These are phyloP conservation scores for Anoura caudifer DNA, from an alignment of 2,113 vertebrate species.

Conservation along the genomic window DNA sequence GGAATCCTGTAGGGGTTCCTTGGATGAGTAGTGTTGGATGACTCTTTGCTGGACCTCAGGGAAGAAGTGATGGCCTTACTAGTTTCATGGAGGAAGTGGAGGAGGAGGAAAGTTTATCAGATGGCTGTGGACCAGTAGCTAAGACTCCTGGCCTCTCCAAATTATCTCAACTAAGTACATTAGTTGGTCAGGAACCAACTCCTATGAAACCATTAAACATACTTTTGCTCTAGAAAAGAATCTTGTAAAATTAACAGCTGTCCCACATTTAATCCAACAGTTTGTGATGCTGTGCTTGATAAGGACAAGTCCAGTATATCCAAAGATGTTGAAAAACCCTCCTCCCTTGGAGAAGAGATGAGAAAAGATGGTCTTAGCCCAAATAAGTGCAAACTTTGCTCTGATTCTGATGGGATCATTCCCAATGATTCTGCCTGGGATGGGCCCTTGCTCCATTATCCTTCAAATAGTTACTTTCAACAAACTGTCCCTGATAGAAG, in stretches of 20 bases:
- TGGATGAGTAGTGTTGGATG: constrained; percentile 70
- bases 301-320: constrained; percentile 54
- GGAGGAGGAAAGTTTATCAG: not conserved
- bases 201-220: constrained; percentile 63
- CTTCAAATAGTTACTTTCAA: not conserved
- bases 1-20: constrained; percentile 38
- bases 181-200: constrained; percentile 43
- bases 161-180: constrained; percentile 62
- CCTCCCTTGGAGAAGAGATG: not conserved
- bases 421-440: not conserved
- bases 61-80: constrained; percentile 72
- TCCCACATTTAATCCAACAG: constrained; percentile 71
- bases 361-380: not conserved
- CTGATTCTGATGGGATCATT: not conserved
- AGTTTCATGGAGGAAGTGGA: constrained; percentile 58
- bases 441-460: not conserved
- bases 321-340: constrained; percentile 52
- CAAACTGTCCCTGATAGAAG: constrained; percentile 49
- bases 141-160: constrained; percentile 35
- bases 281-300: constrained; percentile 62
- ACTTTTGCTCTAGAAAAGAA: constrained; percentile 66
- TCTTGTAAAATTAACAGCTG: constrained; percentile 71
- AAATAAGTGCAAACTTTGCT: constrained; percentile 35
- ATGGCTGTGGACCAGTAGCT: constrained; percentile 35
- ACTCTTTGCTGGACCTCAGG: constrained; percentile 77